phyloP scores from a whole-genome alignment of 2,113 vertebrate species.

The Pedionomus torquatus region DNA sequence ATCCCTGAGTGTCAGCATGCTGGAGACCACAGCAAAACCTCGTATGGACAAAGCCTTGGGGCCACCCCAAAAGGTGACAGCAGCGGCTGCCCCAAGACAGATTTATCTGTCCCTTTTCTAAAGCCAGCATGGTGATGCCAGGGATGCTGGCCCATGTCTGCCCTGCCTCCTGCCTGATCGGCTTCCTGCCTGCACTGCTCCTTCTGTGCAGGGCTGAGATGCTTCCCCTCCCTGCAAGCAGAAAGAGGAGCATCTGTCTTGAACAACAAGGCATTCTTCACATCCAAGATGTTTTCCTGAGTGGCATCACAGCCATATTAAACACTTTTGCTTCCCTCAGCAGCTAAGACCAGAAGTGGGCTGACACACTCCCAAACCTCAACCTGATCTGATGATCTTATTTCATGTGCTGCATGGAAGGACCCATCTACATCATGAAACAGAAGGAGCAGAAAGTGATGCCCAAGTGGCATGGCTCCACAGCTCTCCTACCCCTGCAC shows the following conservation, averaged over 20 bases:
- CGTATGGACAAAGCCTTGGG: rapidly evolving
- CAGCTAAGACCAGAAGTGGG: not conserved
- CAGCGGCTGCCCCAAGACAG: not conserved
- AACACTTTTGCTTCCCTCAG: not conserved
- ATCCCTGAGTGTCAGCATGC: not conserved
- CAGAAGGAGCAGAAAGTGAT: not conserved
- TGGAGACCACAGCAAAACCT: not conserved
- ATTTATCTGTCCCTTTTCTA: not conserved
- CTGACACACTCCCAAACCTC: not conserved
- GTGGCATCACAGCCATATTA: not conserved
- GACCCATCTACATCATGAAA: not conserved
- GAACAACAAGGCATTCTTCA: not conserved
- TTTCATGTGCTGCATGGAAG: not conserved
- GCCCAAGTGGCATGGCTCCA: not conserved
- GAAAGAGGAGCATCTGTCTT: not conserved
- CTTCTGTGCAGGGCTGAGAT: rapidly evolving
- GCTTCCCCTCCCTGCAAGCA: not conserved
- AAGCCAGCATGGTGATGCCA: not conserved
- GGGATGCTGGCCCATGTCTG: not conserved
- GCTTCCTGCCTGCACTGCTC: not conserved
- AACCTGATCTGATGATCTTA: not conserved
- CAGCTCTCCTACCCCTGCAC: not conserved
- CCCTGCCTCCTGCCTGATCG: not conserved
- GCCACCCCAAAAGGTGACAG: not conserved
- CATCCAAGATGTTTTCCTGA: not conserved